These are phyloP conservation scores for Sigmodon hispidus DNA, from an alignment of 2,113 vertebrate genomes.

Conservation along the genomic window DNA sequence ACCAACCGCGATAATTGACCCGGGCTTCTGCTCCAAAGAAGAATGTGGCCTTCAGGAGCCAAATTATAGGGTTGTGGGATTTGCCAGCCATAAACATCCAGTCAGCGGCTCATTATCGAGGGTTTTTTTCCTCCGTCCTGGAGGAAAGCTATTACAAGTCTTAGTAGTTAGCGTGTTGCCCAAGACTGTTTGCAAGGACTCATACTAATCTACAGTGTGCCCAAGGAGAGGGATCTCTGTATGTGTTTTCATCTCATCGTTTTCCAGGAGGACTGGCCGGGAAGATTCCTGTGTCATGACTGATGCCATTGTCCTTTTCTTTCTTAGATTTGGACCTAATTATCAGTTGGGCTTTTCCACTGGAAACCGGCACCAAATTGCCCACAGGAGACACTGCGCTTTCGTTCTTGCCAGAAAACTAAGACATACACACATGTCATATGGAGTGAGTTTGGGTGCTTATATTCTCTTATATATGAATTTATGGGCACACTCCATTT, in stretches of 20 bases:
- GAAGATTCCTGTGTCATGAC: not conserved
- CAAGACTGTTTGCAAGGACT: not conserved
- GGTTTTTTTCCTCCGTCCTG: not conserved
- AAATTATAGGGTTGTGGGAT: constrained; percentile 61
- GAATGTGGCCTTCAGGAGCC: constrained; percentile 53
- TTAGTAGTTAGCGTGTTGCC: not conserved
- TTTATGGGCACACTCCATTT: not conserved
- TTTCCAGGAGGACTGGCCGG: not conserved
- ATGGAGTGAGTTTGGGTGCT: not conserved
- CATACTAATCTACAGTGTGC: not conserved
- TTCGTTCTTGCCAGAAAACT: not conserved
- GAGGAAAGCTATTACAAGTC: not conserved
- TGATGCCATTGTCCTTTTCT: not conserved
- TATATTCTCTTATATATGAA: no score
- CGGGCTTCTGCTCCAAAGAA: constrained; percentile 50
- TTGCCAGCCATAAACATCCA: constrained; percentile 56
- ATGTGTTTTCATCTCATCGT: not conserved
- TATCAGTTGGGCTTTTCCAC: not conserved
- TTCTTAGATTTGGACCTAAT: not conserved
- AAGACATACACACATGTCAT: not conserved
- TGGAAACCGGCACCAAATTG: not conserved
- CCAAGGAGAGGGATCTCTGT: accelerated
- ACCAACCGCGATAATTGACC: constrained; percentile 57
- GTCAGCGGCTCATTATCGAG: not conserved
- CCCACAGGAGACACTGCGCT: not conserved